Conservation (phyloP, 1,140 invertebrate species). For the Penaeus japonicus region DNA sequence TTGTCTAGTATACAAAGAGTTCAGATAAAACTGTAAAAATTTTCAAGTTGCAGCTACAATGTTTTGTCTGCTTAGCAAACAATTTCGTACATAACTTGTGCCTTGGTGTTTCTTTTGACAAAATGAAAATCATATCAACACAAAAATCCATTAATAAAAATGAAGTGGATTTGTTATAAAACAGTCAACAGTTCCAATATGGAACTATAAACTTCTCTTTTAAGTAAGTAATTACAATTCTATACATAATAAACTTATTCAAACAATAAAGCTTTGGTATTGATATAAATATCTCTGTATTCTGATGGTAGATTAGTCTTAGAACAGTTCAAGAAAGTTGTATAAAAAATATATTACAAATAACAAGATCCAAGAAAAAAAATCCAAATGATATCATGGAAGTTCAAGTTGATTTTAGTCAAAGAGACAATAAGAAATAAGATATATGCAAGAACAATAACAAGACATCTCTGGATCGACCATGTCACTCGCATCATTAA, state of each 20-base stretch:
- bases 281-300: slow-evolving; percentile 24
- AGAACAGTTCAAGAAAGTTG: not conserved
- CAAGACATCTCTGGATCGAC: too few relatives aligned
- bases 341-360: slow-evolving; percentile 23
- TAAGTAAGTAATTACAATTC: slow-evolving; percentile 15
- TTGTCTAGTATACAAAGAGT: slow-evolving; percentile 16
- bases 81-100: slow-evolving; percentile 6
- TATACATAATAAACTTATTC: slow-evolving; percentile 33
- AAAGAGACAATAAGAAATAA: too few relatives aligned
- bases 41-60: not conserved
- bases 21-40: not conserved
- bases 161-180: not conserved
- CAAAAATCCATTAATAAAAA: not conserved
- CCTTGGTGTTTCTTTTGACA: slow-evolving; percentile 30
- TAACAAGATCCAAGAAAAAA: not conserved
- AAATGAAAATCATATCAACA: not conserved
- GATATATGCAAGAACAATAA: too few relatives aligned
- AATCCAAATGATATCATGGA: not conserved
- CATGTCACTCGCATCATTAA: too few relatives aligned
- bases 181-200: slow-evolving; percentile 36
- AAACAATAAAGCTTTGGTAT: slow-evolving; percentile 46
- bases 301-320: not conserved
- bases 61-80: slow-evolving; percentile 45
- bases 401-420: too few relatives aligned
- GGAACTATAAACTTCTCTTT: slow-evolving; percentile 24